Conservation (phyloP, 1,140 invertebrate genomes). For the Nasonia vitripennis region DNA sequence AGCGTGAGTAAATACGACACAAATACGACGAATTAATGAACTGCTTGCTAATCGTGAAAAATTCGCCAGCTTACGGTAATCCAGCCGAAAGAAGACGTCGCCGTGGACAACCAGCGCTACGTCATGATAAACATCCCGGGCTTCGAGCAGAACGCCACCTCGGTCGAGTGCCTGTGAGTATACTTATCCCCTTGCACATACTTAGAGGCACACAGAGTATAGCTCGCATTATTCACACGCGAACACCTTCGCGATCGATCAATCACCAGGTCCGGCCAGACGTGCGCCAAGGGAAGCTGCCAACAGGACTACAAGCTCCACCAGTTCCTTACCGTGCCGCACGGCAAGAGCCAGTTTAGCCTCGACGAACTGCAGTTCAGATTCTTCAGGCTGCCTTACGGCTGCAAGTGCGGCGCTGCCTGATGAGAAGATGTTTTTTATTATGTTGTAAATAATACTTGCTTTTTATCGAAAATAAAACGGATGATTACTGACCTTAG, state of each 20-base stretch:
- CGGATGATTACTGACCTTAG: no score
- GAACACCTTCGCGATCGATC: background rate
- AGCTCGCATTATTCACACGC: background rate
- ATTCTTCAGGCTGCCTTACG: conserved; percentile 31
- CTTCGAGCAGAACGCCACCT: conserved; percentile 17
- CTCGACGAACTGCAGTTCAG: conserved; percentile 16
- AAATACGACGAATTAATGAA: no score
- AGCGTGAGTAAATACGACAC: background rate
- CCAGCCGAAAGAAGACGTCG: conserved; percentile 5
- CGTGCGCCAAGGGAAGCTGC: conserved; percentile 18
- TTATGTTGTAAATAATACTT: no score
- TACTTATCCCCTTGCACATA: background rate
- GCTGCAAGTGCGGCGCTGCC: conserved; percentile 7
- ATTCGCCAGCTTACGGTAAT: background rate
- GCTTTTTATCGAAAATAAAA: no score
- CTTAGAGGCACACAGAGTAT: no score
- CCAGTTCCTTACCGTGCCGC: conserved; percentile 17
- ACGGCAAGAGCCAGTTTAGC: conserved; percentile 18
- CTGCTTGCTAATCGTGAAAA: no score
- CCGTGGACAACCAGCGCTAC: conserved; percentile 15
- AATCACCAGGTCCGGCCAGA: conserved; percentile 9
- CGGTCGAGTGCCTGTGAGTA: conserved; percentile 27
- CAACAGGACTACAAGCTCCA: conserved; percentile 42
- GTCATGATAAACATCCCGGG: conserved; percentile 23
- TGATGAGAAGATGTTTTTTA: background rate